Conservation (phyloP, 2,888 invertebrate genomes). For the Tetranychus piercei region DNA sequence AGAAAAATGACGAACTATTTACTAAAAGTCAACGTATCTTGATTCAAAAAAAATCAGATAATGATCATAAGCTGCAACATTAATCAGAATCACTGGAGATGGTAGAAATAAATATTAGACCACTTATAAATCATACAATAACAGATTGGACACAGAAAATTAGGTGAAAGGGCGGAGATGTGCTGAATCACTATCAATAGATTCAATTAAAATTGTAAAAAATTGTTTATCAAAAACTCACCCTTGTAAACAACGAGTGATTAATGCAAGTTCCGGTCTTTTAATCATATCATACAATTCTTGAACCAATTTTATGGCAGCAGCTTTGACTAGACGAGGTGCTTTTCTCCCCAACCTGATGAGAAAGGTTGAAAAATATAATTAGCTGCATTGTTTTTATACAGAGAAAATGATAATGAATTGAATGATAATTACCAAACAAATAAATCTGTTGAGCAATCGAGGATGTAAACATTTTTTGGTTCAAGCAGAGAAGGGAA, state of each 20-base stretch:
- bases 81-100: no score
- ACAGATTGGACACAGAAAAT: no score
- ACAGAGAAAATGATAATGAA: neutral
- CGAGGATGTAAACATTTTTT: constrained; percentile 84
- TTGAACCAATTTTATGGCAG: constrained; percentile 86
- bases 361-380: neutral
- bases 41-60: no score
- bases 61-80: no score
- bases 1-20: no score
- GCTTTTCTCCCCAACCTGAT: constrained; percentile 88
- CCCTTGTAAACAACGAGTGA: constrained; percentile 79
- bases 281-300: constrained; percentile 83
- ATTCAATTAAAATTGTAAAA: neutral
- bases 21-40: no score
- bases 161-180: no score
- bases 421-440: constrained; percentile 51
- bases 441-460: constrained; percentile 79
- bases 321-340: constrained; percentile 76
- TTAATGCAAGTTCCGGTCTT: constrained; percentile 62
- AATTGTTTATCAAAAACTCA: constrained; percentile 29
- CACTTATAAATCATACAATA: no score
- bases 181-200: no score
- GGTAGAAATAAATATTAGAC: no score
- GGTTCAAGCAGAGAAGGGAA: constrained; percentile 59
- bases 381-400: constrained; percentile 25